Conservation (phyloP, 2,113 vertebrate genomes). For the Sinocyclocheilus maitianheensis region DNA sequence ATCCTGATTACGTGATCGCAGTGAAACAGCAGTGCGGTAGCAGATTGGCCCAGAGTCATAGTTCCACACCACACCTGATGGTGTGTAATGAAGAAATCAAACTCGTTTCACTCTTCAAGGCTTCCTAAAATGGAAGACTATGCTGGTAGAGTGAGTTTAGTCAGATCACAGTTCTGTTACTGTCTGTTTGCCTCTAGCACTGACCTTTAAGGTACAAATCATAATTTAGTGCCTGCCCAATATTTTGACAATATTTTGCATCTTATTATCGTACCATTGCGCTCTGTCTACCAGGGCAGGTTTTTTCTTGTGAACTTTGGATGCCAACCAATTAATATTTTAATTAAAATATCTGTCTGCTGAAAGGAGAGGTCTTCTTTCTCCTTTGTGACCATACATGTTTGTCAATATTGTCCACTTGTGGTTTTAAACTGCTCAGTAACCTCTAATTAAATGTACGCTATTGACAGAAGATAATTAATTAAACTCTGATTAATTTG, state of each 20-base stretch:
- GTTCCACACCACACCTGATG: not conserved
- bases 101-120: not conserved
- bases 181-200: not conserved
- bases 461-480: constrained; percentile 47
- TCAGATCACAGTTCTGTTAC: not conserved
- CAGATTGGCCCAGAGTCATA: not conserved
- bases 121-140: not conserved
- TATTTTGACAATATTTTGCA: not conserved
- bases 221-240: not conserved
- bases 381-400: constrained; percentile 23
- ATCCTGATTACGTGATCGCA: not conserved
- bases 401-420: constrained; percentile 53
- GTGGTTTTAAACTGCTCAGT: constrained; percentile 40
- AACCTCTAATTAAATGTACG: constrained; percentile 47
- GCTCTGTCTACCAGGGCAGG: not conserved
- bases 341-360: constrained; percentile 46
- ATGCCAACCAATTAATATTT: constrained; percentile 40
- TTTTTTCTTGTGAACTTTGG: constrained; percentile 19
- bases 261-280: constrained; percentile 19
- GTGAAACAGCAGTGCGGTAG: not conserved
- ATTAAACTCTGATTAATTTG: constrained; percentile 43
- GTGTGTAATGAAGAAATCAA: not conserved
- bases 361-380: not conserved
- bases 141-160: not conserved
- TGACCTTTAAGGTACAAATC: not conserved